Percentiles rank a stretch among this genome's conserved stretches.
Evolutionary conservation across 2,797 vertebrate species (phyloP).

Genomic region (Streptopelia turtur): DNA sequence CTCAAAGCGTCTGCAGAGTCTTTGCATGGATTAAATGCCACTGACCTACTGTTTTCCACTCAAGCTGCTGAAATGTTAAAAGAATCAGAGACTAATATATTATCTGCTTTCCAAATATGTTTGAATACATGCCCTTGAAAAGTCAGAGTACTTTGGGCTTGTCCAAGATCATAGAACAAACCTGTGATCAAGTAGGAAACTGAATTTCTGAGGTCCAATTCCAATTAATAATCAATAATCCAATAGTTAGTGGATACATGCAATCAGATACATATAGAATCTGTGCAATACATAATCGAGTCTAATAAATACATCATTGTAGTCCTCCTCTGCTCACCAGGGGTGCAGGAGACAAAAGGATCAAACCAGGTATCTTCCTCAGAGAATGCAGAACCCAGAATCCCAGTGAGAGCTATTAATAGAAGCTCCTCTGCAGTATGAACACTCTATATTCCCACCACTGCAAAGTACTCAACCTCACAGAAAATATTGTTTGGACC

Average conservation of each 20-base stretch:
- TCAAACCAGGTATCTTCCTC: neutral
- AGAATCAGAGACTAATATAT: neutral
- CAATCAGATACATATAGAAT: neutral
- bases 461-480: neutral
- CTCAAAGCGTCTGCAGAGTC: neutral
- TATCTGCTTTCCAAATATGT: neutral
- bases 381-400: neutral
- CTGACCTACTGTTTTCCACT: neutral
- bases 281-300: neutral
- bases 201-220: neutral
- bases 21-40: neutral
- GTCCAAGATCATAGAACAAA: neutral
- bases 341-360: neutral
- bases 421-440: neutral
- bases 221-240: neutral
- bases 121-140: neutral
- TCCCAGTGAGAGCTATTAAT: neutral
- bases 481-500: neutral
- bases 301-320: neutral
- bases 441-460: neutral
- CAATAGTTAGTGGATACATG: neutral
- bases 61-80: neutral
- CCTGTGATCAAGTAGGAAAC: neutral
- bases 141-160: neutral
- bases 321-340: neutral